Percentiles rank a stretch among this genome's conserved stretches.
These are phyloP conservation scores for Triops cancriformis DNA, from an alignment of 1,140 invertebrate genomes.

Conservation along the genomic window DNA sequence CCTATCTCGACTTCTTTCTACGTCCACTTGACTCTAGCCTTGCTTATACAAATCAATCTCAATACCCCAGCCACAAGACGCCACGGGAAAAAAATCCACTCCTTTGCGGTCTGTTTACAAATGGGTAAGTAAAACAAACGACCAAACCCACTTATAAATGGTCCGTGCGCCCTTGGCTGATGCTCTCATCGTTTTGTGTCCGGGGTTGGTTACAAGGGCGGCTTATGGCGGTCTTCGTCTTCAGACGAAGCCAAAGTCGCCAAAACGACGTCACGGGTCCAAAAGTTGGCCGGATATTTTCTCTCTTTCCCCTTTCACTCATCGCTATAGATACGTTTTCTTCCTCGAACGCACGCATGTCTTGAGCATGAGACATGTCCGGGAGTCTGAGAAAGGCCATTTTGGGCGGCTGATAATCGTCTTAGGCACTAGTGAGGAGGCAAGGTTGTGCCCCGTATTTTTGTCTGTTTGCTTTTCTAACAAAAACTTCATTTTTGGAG, in stretches of 20 bases:
- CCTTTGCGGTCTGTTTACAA: background rate
- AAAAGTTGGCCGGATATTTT: no score
- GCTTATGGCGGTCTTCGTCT: no score
- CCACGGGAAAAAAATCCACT: background rate
- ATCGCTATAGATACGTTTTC: background rate
- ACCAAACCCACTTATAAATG: background rate
- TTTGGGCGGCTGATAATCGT: no score
- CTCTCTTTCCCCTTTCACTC: background rate
- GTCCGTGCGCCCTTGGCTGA: background rate
- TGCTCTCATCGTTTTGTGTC: background rate
- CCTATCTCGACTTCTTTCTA: background rate
- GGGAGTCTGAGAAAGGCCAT: background rate
- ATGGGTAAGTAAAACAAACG: background rate
- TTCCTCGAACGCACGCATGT: background rate
- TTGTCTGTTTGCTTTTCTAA: background rate
- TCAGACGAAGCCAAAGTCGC: no score
- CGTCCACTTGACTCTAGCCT: background rate
- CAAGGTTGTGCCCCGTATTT: background rate
- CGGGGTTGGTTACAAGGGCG: no score
- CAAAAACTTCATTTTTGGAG: background rate
- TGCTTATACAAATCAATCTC: constrained; percentile 7
- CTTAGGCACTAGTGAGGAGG: no score
- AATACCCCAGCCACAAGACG: background rate
- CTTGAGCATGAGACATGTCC: background rate
- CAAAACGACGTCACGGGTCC: no score